These are phyloP conservation scores for Oscheius sp. DNA, from an alignment of 2,888 invertebrate genomes.

Conservation along the genomic window DNA sequence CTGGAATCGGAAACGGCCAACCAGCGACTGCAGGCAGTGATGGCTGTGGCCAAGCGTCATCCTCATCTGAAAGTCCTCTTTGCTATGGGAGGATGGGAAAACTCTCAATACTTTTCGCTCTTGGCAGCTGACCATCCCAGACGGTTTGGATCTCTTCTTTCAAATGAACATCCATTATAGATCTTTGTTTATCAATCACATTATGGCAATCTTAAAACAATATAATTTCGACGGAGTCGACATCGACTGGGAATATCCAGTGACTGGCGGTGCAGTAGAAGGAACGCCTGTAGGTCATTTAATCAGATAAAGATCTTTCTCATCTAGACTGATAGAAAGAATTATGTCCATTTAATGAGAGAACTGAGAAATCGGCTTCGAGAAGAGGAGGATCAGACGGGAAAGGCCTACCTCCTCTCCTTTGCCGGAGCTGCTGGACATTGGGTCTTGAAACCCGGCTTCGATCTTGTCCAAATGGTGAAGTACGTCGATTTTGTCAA, in stretches of 20 bases:
- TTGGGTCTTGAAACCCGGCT: conserved; percentile 72
- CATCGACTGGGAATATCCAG: conserved; percentile 73
- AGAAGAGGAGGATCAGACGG: conserved; percentile 45
- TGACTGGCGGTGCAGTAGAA: conserved; percentile 67
- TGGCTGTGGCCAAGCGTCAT: conserved; percentile 53
- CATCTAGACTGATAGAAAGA: conserved; percentile 60
- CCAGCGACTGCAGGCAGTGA: conserved; percentile 42
- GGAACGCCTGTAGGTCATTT: conserved; percentile 53
- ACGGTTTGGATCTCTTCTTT: conserved; percentile 18
- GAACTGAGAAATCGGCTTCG: conserved; percentile 63
- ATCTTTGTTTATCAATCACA: conserved; percentile 55
- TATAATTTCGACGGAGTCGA: conserved; percentile 72
- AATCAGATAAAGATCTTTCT: neutral
- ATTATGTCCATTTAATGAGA: conserved; percentile 69
- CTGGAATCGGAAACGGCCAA: conserved; percentile 55
- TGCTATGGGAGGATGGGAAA: conserved; percentile 72
- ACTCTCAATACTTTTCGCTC: conserved; percentile 67
- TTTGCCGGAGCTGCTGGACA: conserved; percentile 73
- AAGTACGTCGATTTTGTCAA: conserved; percentile 72
- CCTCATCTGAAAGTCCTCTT: conserved; percentile 66
- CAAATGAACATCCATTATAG: conserved; percentile 16
- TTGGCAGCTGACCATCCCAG: conserved; percentile 59
- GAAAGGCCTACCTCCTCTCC: conserved; percentile 59
- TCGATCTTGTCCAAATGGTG: conserved; percentile 66
- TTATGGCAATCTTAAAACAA: conserved; percentile 57